Evolutionary conservation across 2,797 vertebrate species (phyloP), one percentile per base, ranked within the genome.

Genomic region (Morelia viridis): DNA sequence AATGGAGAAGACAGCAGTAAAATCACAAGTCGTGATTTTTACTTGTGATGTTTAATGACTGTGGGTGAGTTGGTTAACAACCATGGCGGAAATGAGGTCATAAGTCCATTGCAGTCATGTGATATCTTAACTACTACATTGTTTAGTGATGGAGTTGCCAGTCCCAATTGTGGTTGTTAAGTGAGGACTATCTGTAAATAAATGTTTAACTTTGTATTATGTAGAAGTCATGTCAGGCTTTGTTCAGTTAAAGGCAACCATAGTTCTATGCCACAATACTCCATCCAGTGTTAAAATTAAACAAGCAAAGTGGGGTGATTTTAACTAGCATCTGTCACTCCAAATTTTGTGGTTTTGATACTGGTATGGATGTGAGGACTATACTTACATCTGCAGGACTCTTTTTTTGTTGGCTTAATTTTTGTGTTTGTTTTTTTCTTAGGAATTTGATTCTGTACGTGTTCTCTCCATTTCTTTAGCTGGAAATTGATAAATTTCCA

Each of bases 401-500:
- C 98, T 95, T 97, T 97, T 97, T 98, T 98, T 93, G 96, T 96
- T 93, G 96, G 96, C 96, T 97, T 98, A 96, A 96, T 98, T 95
- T 98, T 98, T 76, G 97, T 97, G 93, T 96, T 96, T 0, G 94
- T 57, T 95, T 98, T 98, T 95, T 97, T 98, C 97, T 97, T 98
- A 41, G 97, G 97, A 76, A 98, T 97, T 92, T 98, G 98, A 94
- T 97, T 98, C 96, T 98, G 98, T 94, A 97, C 97, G 96, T 98
- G 97, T 93, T 98, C 98, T 93, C 98, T 95, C 98, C 98, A 98
- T 96, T 98, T 98, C 95, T 98, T 98, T 94, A 98, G 95, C 95
- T 98, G 98, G 95, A 98, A 98, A 97, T 98, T 98, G 94, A 98
- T 98, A 95, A 98, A 98, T 96, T 98, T 98, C 98, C 98, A 98